Evolutionary conservation across 2,888 invertebrate genomes (phyloP).

Genomic region (Tridacna gigas): DNA sequence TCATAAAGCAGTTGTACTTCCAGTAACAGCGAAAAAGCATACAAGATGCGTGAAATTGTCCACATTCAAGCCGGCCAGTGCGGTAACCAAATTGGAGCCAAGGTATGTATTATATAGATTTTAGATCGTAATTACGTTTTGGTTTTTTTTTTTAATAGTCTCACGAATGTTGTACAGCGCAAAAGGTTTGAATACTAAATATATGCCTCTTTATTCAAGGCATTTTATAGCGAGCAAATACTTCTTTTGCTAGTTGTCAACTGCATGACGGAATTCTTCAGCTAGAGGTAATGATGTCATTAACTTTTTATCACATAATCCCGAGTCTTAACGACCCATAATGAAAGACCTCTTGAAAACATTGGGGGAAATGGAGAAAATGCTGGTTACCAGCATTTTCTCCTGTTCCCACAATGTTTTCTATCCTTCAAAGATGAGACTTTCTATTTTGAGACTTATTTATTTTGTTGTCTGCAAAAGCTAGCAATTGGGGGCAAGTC

Average conservation of each 20-base stretch:
- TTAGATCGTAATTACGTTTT: background rate
- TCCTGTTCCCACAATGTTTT: slow-evolving; percentile 5
- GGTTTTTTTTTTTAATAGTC: background rate
- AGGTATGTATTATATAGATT: background rate
- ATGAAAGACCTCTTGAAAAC: no score
- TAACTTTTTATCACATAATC: no score
- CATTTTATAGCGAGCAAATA: no score
- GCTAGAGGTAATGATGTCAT: no score
- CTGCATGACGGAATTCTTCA: no score
- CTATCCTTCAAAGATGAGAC: no score
- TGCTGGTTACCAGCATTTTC: background rate
- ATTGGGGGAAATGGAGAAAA: slow-evolving; percentile 4
- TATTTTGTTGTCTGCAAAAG: no score
- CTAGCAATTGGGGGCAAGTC: no score
- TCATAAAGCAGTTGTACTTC: background rate
- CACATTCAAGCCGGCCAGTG: slow-evolving; percentile 24
- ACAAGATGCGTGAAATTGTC: slow-evolving; percentile 15
- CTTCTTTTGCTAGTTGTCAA: no score
- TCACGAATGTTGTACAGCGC: background rate
- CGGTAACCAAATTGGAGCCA: slow-evolving; percentile 23
- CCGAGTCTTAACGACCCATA: no score
- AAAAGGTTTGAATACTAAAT: background rate
- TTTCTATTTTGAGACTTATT: no score
- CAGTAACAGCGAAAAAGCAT: background rate
- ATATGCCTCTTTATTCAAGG: no score